A percentile compares a stretch with the other conserved stretches of the same genome.
phyloP scores from a whole-genome alignment of 2,113 vertebrate species.

The Lethenteron camtschaticum region DNA sequence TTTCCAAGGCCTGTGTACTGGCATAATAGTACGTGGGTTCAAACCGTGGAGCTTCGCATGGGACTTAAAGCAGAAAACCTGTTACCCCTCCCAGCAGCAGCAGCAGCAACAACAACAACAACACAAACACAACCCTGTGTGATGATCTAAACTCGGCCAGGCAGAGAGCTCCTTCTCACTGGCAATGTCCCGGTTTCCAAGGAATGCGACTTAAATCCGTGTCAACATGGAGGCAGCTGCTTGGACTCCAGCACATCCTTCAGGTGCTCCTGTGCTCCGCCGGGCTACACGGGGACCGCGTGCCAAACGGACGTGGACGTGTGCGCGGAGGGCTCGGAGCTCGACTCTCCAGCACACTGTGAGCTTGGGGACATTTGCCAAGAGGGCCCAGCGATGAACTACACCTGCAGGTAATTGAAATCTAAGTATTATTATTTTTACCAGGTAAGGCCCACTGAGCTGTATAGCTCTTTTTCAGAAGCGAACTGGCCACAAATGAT shows the following conservation, averaged over 20 bases:
- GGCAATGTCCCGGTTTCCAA: neutral
- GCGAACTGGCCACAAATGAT: too few species aligned
- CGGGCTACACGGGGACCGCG: conserved; percentile 27
- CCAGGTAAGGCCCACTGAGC: neutral
- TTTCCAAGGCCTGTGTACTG: too few species aligned
- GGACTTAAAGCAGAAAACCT: too few species aligned
- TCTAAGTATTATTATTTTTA: neutral
- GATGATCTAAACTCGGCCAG: too few species aligned
- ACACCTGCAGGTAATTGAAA: conserved; percentile 22
- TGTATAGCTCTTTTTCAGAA: too few species aligned
- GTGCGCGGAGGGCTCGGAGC: conserved; percentile 9
- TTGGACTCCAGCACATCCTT: too few species aligned
- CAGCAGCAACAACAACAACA: too few species aligned
- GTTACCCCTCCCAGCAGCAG: too few species aligned
- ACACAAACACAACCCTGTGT: too few species aligned
- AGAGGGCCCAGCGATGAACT: conserved; percentile 14
- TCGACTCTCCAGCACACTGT: conserved; percentile 9
- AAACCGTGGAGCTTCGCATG: too few species aligned
- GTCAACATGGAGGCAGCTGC: too few species aligned
- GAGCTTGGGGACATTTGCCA: conserved; percentile 15
- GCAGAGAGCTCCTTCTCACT: neutral
- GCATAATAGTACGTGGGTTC: too few species aligned
- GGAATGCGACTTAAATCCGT: neutral
- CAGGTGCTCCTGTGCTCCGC: conserved; percentile 3
- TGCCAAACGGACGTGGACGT: conserved; percentile 34